Evolutionary conservation across 2,888 invertebrate species (phyloP), one percentile per base, ranked within the genome.

Genomic region (Diploptera punctata): DNA sequence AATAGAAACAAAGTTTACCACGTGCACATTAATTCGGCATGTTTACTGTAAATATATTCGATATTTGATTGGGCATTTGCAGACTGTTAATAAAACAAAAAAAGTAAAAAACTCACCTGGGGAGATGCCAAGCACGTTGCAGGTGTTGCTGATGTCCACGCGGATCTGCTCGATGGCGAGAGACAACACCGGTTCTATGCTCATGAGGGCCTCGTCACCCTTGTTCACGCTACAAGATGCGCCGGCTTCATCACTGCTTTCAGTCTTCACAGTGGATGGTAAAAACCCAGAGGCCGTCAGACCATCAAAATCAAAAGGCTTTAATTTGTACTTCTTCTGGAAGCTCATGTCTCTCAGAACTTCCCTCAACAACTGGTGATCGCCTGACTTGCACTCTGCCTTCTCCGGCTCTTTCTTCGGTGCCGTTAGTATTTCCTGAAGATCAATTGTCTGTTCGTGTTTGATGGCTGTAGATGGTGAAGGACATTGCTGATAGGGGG

Each of bases 111-210:
- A 38, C 90, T 90, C 83, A 95, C 95, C 95, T 84, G 93, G 91
- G 82, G 95, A 93, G 84, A 96, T 95, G 83, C 93, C 93, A 79
- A 95, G 88, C 78, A 92, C 90, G 69, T 90, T 90, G 84, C 95
- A 95, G 10, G 94, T 93, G 80, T 89, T 92, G 82, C 93, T 92
- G 68, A 95, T 93, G 81, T 95, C 95, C 80, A 93, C 90, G 79
- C 92, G 91, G 77, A 94, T 90, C 82, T 95, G 93, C 81, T 95
- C 93, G 78, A 95, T 92, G 31, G 95, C 95, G 84, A 95, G 86
- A 74, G 91, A 93, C 68, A 94, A 86, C 43, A 94, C 93, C 18
- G 93, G 92, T 81, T 94, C 94, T 77, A 94, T 93, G 78, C 16
- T 33, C 38, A 68, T 47, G 21, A 54, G 52, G 1, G 52, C 71